Base-by-base conservation (phyloP, 1,140 invertebrate genomes). In the Anastrepha obliqua region DNA sequence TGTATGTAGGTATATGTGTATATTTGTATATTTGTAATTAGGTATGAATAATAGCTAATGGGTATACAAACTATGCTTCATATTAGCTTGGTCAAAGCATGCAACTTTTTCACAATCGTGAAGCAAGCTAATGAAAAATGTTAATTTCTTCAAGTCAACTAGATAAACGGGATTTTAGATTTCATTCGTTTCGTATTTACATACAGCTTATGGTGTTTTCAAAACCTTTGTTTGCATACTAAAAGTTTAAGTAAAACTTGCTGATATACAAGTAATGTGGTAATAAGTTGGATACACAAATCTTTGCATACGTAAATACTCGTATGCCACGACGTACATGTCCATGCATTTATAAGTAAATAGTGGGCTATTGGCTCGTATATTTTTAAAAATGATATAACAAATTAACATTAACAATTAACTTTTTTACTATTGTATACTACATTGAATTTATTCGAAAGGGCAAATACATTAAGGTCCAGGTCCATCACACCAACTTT, bases 141-240 rank as follows among this genome's bases (percentile, higher is more conserved):
- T 6, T n/a, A 74, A 74, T 74, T 44, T 74, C 13, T 11, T 74
- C 0, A 7, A 74, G 42, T 13, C 42, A 74, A 74, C 42, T 47
- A 7, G 67, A 44, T 74, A 74, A 74, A 74, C 67, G 17, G 67
- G 67, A 74, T 74, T 74, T 74, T 47, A 13, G 39, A 74, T 74
- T 47, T 74, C 9, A 15, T 74, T 13, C 65, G 20, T 29, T 67
- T 29, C 65, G 39, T 67, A 58, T 58, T 62, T 70, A 13, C 13
- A 47, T 70, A 44, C 42, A 29, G 67, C 67, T 74, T 17, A 44
- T n/a, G 67, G 39, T 17, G 39, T 13, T 74, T 74, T 47, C 67
- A 15, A 74, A 15, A 17, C 39, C 15, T 44, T 70, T 70, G 39
- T 70, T 13, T 70, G 9, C 39, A 42, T 17, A 3, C 67, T 55